A percentile compares a stretch with the other conserved stretches of the same genome.
phyloP scores from a whole-genome alignment of 2,888 invertebrate genomes.

The Lasius fuliginosus region DNA sequence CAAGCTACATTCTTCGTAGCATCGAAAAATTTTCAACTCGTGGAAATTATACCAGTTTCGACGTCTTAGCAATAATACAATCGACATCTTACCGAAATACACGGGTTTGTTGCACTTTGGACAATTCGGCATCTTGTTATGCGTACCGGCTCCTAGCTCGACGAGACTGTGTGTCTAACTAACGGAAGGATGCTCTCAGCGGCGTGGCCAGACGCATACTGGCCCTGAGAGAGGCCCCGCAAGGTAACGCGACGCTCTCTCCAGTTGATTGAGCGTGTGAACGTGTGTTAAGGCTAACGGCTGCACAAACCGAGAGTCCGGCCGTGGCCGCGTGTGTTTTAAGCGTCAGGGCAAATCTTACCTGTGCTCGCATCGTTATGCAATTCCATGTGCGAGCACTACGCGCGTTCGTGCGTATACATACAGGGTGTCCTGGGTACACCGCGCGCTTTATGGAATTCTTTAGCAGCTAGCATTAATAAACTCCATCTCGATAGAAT shows the following conservation, averaged over 20 bases:
- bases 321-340: slow-evolving; percentile 52
- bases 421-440: not conserved
- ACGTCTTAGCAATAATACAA: slow-evolving; percentile 8
- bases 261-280: slow-evolving; percentile 82
- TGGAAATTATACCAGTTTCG: not conserved
- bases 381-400: slow-evolving; percentile 10
- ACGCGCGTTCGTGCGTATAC: not conserved
- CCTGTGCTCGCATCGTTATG: slow-evolving; percentile 40
- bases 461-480: not conserved
- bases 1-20: not conserved
- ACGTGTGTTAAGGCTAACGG: slow-evolving; percentile 73
- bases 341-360: slow-evolving; percentile 34
- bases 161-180: slow-evolving; percentile 30
- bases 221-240: slow-evolving; percentile 75
- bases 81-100: slow-evolving; percentile 86
- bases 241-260: slow-evolving; percentile 83
- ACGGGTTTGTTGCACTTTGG: slow-evolving; percentile 89
- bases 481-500: not conserved
- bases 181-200: slow-evolving; percentile 73
- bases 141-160: slow-evolving; percentile 14
- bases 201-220: slow-evolving; percentile 83
- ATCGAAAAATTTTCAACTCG: not conserved
- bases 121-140: slow-evolving; percentile 87
- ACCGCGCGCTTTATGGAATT: not conserved
- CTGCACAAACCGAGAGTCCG: slow-evolving; percentile 57